Percentiles rank a stretch among this genome's conserved stretches.
These are phyloP conservation scores for Orius laevigatus DNA, from an alignment of 1,140 invertebrate species.

Conservation along the genomic window DNA sequence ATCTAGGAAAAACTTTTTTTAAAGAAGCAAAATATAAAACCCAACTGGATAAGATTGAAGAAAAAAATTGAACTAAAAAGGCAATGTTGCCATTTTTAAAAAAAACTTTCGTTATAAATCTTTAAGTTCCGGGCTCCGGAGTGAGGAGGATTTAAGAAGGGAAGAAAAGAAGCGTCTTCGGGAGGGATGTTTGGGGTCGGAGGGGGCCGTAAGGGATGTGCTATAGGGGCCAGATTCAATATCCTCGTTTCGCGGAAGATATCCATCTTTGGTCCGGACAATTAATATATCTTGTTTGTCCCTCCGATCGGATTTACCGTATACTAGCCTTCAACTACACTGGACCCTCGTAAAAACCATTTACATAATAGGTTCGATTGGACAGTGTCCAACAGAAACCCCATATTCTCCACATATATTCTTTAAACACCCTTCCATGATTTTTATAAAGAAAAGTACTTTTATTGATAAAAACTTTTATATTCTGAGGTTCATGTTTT, in stretches of 20 bases:
- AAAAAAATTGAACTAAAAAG: too few species aligned
- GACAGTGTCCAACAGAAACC: conserved; percentile 2
- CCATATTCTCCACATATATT: too few species aligned
- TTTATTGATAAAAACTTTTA: too few species aligned
- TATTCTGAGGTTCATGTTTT: too few species aligned
- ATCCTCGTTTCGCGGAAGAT: conserved; percentile 5
- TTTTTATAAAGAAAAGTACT: too few species aligned
- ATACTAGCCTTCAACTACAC: neutral
- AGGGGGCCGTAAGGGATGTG: neutral
- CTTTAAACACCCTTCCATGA: too few species aligned
- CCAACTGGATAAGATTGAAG: too few species aligned
- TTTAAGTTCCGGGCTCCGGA: too few species aligned
- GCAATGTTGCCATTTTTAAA: too few species aligned
- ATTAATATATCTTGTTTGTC: conserved; percentile 6
- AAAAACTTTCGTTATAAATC: too few species aligned
- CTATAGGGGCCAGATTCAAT: neutral
- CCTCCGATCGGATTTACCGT: neutral
- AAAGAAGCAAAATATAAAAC: too few species aligned
- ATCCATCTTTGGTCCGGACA: conserved; percentile 5
- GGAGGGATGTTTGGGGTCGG: neutral
- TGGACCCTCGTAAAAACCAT: conserved; percentile 2
- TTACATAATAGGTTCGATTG: conserved; percentile 7
- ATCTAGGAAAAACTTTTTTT: too few species aligned
- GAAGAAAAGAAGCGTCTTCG: neutral
- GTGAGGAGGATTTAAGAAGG: neutral